Evolutionary conservation across 2,888 invertebrate species (phyloP).

Genomic region (Brachyopa scutellaris): DNA sequence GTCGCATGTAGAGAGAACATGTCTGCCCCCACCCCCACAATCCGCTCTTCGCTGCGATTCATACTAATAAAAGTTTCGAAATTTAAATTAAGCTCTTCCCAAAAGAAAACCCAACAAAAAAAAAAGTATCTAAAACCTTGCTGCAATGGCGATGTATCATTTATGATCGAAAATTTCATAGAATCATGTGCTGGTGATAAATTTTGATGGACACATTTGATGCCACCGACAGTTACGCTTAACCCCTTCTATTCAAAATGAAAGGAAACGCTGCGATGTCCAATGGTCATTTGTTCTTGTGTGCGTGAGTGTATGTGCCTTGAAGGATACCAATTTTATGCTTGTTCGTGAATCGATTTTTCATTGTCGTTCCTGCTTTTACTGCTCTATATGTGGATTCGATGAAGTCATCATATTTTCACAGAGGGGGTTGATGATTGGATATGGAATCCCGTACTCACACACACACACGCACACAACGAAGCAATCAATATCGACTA

Average conservation of each 20-base stretch:
- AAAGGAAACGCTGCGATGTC: background rate
- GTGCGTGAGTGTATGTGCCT: background rate
- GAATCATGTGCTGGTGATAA: slow-evolving; percentile 37
- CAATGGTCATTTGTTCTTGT: slow-evolving; percentile 18
- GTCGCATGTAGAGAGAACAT: too few species aligned
- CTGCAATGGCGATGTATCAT: background rate
- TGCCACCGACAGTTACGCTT: slow-evolving; percentile 3
- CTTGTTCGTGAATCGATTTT: background rate
- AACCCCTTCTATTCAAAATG: slow-evolving; percentile 1
- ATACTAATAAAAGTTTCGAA: background rate
- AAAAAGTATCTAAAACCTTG: background rate
- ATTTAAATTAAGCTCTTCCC: background rate
- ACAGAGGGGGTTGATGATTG: slow-evolving; percentile 4
- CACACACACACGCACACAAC: background rate
- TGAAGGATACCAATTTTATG: slow-evolving; percentile 14
- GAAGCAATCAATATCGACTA: slow-evolving; percentile 24
- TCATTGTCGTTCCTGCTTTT: slow-evolving; percentile 1
- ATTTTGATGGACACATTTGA: slow-evolving; percentile 28
- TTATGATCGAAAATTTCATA: slow-evolving; percentile 14
- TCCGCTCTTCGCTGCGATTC: too few species aligned
- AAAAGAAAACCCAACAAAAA: background rate
- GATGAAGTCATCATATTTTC: slow-evolving; percentile 57
- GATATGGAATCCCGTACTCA: background rate
- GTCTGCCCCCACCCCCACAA: too few species aligned
- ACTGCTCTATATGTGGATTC: slow-evolving; percentile 28